Evolutionary conservation across 2,113 vertebrate species (phyloP).

Genomic region (Orcinus orca): DNA sequence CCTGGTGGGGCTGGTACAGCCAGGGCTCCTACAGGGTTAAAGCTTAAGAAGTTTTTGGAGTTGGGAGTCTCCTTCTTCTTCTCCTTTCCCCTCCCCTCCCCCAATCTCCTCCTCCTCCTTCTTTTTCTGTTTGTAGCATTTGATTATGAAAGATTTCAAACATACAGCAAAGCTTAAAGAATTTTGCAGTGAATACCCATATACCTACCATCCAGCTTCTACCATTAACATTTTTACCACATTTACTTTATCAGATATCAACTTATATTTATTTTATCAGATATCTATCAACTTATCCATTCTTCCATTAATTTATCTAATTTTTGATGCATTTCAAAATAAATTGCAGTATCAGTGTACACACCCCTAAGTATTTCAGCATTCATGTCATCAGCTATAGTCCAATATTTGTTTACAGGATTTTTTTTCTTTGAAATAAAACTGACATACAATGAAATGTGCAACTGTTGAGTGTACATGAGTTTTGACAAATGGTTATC

Average conservation of each 20-base stretch:
- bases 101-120: slow-evolving; percentile 48
- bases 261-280: not conserved
- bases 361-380: not conserved
- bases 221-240: not conserved
- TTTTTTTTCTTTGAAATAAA: slow-evolving; percentile 15
- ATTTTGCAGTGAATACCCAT: slow-evolving; percentile 54
- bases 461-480: not conserved
- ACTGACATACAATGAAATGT: not conserved
- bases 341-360: not conserved
- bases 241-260: not conserved
- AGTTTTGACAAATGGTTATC: not conserved
- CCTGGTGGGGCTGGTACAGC: slow-evolving; percentile 37
- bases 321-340: not conserved
- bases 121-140: not conserved
- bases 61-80: slow-evolving; percentile 49
- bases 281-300: not conserved
- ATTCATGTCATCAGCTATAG: not conserved
- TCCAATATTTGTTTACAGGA: not conserved
- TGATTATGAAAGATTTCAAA: not conserved
- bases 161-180: not conserved
- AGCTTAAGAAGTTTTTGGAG: slow-evolving; percentile 69
- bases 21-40: slow-evolving; percentile 58
- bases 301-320: not conserved
- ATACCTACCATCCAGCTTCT: not conserved
- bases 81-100: not conserved